A percentile compares a stretch with the other conserved stretches of the same genome.
phyloP scores from a whole-genome alignment of 2,888 invertebrate species.

The Biston betularia region DNA sequence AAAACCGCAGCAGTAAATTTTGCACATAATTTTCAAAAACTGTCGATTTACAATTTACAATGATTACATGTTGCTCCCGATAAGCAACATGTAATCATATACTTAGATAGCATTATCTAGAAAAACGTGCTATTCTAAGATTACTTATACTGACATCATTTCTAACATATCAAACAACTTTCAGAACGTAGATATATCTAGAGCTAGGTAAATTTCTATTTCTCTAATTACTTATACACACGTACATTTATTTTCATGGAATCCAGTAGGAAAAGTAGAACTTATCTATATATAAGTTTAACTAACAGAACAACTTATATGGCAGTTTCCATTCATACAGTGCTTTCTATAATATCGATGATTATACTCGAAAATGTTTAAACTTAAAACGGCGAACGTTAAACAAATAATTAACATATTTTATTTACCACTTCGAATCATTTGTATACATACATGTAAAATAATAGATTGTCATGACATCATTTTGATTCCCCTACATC shows the following conservation, averaged over 20 bases:
- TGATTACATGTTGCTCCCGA: slow-evolving; percentile 19
- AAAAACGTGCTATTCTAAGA: slow-evolving; percentile 25
- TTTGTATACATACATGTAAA: neutral
- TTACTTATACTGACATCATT: slow-evolving; percentile 12
- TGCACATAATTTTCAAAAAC: slow-evolving; percentile 7
- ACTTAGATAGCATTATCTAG: slow-evolving; percentile 23
- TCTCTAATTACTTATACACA: slow-evolving; percentile 20
- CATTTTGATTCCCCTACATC: slow-evolving; percentile 6
- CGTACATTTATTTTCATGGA: slow-evolving; percentile 17
- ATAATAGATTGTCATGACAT: slow-evolving; percentile 9
- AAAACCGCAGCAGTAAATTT: slow-evolving; percentile 15
- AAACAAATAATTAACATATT: neutral
- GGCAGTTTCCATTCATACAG: neutral
- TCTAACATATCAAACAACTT: slow-evolving; percentile 9
- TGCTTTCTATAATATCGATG: too few relatives aligned
- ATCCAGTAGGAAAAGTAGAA: slow-evolving; percentile 6
- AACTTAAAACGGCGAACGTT: neutral
- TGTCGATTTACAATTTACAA: slow-evolving; percentile 20
- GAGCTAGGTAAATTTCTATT: neutral
- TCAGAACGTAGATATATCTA: slow-evolving; percentile 9
- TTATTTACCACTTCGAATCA: neutral
- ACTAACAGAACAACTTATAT: neutral
- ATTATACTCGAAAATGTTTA: neutral
- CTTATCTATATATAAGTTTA: neutral
- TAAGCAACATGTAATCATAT: slow-evolving; percentile 10